These are phyloP conservation scores for Azemiops feae DNA, from an alignment of 2,113 vertebrate species.

Conservation along the genomic window DNA sequence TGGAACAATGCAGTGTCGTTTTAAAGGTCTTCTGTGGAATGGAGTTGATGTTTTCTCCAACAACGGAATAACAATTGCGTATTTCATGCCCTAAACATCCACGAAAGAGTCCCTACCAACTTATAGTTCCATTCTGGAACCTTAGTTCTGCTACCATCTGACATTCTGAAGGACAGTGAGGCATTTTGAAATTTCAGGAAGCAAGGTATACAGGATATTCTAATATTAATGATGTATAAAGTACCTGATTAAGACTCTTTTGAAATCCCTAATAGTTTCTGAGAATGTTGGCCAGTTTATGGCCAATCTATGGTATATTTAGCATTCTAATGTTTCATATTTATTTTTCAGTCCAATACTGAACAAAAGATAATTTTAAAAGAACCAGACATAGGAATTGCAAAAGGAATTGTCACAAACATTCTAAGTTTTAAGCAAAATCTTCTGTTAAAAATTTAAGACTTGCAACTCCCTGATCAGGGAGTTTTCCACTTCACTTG, in stretches of 20 bases:
- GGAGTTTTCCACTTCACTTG: neutral
- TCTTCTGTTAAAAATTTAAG: neutral
- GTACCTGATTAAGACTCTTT: neutral
- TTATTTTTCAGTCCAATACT: neutral
- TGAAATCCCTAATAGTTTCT: slow-evolving; percentile 7
- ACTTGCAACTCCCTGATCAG: neutral
- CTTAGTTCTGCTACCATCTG: neutral
- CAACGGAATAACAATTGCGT: neutral
- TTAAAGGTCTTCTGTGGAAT: neutral
- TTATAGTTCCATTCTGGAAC: neutral
- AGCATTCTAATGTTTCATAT: neutral
- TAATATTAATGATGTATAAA: neutral
- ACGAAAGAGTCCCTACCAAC: neutral
- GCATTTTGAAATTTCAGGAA: slow-evolving; percentile 8
- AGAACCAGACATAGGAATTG: neutral
- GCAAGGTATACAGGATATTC: slow-evolving; percentile 12
- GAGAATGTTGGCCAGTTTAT: slow-evolving; percentile 1
- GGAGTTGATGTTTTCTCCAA: neutral
- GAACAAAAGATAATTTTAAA: neutral
- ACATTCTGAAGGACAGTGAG: neutral
- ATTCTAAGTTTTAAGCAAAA: neutral
- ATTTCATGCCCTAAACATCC: neutral
- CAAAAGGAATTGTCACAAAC: neutral
- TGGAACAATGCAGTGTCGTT: neutral
- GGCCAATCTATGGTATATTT: neutral